Percentiles rank a stretch among this genome's conserved stretches.
phyloP scores from a whole-genome alignment of 30 jellyfish, hydroid and myxozoan genomes.

The Aurelia sp. region DNA sequence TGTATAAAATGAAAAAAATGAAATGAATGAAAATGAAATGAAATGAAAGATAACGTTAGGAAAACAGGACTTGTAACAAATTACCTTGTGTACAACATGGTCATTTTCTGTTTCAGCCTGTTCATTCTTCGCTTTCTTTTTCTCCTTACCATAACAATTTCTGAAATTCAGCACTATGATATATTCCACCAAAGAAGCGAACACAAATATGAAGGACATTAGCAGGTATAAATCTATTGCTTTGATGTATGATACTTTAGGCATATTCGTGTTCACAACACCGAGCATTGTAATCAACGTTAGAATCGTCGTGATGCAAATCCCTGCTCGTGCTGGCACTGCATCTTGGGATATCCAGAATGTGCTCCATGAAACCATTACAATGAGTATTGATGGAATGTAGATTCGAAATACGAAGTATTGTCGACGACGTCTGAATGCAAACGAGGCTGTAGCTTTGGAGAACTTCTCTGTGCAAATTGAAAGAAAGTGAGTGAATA shows the following conservation, averaged over 20 bases:
- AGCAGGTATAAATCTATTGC: conserved; percentile 86
- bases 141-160: conserved; percentile 19
- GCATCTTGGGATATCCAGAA: conserved; percentile 97
- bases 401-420: conserved; percentile 84
- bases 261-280: conserved; percentile 93
- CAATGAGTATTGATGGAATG: conserved; percentile 87
- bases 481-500: no score
- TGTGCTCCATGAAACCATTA: conserved; percentile 93
- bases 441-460: conserved; percentile 87
- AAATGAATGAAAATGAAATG: no score
- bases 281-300: conserved; percentile 96
- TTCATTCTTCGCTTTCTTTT: conserved; percentile 17
- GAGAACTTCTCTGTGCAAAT: conserved; percentile 71
- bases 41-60: no score
- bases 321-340: conserved; percentile 96
- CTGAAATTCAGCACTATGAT: conserved; percentile 77
- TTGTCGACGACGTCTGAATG: conserved; percentile 72
- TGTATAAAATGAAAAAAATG: no score
- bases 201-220: conserved; percentile 85
- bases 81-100: not conserved
- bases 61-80: no score
- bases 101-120: conserved; percentile 6
- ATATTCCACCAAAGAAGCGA: conserved; percentile 84
- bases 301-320: conserved; percentile 87
- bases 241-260: conserved; percentile 91